A percentile compares a stretch with the other conserved stretches of the same genome.
These are phyloP conservation scores for Astyanax mexicanus DNA, from an alignment of 2,797 vertebrate species.

Conservation along the genomic window DNA sequence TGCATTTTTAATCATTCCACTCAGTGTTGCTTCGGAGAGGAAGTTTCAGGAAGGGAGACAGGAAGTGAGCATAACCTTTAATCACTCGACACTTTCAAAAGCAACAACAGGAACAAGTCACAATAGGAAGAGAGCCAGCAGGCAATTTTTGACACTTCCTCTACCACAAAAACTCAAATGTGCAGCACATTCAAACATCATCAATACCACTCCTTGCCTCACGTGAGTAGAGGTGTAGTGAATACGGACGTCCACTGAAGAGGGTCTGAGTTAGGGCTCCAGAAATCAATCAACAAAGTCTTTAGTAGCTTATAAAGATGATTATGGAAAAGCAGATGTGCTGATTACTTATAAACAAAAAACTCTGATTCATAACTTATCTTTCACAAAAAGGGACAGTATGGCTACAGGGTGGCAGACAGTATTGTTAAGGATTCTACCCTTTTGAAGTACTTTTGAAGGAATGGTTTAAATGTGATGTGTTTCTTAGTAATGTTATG, in stretches of 20 bases:
- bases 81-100: slow-evolving; percentile 52
- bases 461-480: too few species aligned
- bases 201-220: neutral
- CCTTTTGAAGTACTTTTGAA: too few species aligned
- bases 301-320: too few species aligned
- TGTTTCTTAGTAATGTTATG: too few species aligned
- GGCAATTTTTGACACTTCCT: neutral
- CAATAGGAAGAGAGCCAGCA: slow-evolving; percentile 60
- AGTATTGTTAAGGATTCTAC: too few species aligned
- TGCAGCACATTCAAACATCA: neutral
- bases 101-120: slow-evolving; percentile 74
- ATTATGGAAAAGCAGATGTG: neutral
- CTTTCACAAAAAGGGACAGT: too few species aligned
- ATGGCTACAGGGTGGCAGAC: too few species aligned
- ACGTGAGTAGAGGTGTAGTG: neutral
- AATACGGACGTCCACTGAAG: neutral
- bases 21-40: slow-evolving; percentile 13
- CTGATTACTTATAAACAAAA: neutral
- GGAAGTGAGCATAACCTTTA: slow-evolving; percentile 43
- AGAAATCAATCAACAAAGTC: neutral
- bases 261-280: neutral
- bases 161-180: neutral
- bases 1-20: neutral
- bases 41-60: slow-evolving; percentile 30
- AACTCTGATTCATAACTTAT: too few species aligned